Evolutionary conservation across 35 echinoderm and acorn worm species (phyloP).

Genomic region (Strongylocentrotus purpuratus): DNA sequence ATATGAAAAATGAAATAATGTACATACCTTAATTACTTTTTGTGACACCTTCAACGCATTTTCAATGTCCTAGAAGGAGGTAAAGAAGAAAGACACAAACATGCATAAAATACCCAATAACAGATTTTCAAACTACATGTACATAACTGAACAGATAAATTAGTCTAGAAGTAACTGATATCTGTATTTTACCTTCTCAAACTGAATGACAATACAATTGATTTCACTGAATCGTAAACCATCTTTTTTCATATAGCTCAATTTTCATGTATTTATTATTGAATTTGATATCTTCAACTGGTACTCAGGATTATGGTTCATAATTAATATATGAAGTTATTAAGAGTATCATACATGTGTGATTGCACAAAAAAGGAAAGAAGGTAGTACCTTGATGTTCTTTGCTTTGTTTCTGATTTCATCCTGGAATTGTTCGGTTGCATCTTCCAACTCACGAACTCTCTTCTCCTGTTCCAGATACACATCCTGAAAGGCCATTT

Average conservation of each 20-base stretch:
- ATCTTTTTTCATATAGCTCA: too few species aligned
- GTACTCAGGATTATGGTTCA: too few species aligned
- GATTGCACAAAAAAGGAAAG: too few species aligned
- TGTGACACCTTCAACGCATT: conserved; percentile 69
- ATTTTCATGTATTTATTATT: too few species aligned
- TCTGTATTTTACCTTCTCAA: too few species aligned
- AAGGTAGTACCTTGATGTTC: conserved; percentile 64
- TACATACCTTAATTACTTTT: conserved; percentile 66
- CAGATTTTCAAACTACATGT: not conserved
- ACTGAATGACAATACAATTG: too few species aligned
- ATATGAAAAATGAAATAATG: not conserved
- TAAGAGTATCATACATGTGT: too few species aligned
- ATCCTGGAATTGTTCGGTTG: conserved; percentile 73
- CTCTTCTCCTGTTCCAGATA: conserved; percentile 67
- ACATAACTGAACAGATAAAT: not conserved
- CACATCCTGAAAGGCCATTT: conserved; percentile 41
- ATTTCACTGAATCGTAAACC: too few species aligned
- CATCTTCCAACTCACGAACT: conserved; percentile 72
- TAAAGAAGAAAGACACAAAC: not conserved
- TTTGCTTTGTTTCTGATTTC: conserved; percentile 72
- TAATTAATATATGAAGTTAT: too few species aligned
- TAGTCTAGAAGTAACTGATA: not conserved
- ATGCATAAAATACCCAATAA: not conserved
- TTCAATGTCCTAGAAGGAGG: conserved; percentile 69
- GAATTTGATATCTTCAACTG: too few species aligned